Base-by-base conservation (phyloP, 1,140 invertebrate species). In the Brachionus asplanchnoidis region DNA sequence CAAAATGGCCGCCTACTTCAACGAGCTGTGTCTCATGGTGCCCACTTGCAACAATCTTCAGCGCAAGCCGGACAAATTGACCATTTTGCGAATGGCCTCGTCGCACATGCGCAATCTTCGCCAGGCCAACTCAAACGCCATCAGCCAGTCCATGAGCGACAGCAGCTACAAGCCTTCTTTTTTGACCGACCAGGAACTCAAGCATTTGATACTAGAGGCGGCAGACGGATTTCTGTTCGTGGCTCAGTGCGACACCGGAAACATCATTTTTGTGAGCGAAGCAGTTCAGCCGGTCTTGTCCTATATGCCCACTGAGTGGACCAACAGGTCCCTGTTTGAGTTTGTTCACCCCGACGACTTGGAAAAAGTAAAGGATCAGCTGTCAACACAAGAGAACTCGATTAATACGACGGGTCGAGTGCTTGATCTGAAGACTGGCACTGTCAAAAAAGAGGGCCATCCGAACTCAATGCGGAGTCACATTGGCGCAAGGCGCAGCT, bases 1-100 rank as follows among this genome's bases (percentile, higher is more conserved):
- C 92, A 99, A 99, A 93, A 99, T 99, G 98, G 99, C 97, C 85
- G 95, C 97, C 85, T 99, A 99, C 91, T 99, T 99, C 88, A 99
- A 97, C 86, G 98, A 99, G 92, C 92, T 99, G 85, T 98, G 96
- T 85, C 97, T 99, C 91, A 99, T 99, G 97, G 97, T 99, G 86
- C 98, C 97, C 87, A 98, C 97, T 86, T 99, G 97, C 91, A 96
- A 94, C 87, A 96, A 96, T 1, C 91, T 99, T 44, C 97, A 97
- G 2, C 92, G 97, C 79, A 99, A 99, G 90, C 97, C 97, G 9
- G 98, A 99, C 92, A 99, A 99, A 90, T 92, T 99, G 50, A 99
- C 98, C 85, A 99, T 99, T 88, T 92, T 99, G 50, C 92, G 97
- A 87, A 99, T 99, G 97, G 97, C 98, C 12, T 97, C 99, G 26